These are phyloP conservation scores for Brachionus angularis DNA, from an alignment of 1,140 invertebrate genomes.

Conservation along the genomic window DNA sequence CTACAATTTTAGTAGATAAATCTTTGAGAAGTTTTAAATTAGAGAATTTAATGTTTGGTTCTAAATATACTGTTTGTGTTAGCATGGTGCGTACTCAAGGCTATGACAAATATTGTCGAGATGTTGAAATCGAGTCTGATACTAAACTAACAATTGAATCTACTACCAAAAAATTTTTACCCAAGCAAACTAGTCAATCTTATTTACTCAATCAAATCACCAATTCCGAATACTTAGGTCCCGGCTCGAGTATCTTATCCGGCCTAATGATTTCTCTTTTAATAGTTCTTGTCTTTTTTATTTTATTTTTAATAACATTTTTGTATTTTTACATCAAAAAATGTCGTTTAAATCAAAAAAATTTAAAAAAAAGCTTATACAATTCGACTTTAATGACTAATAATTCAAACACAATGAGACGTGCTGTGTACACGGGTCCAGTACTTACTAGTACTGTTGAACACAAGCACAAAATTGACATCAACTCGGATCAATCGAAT, in stretches of 20 bases:
- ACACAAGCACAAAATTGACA: not conserved
- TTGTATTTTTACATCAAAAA: conserved; percentile 15
- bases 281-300: conserved; percentile 3
- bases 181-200: not conserved
- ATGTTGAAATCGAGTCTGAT: not conserved
- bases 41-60: conserved; percentile 15
- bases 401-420: not conserved
- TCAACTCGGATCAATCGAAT: not conserved
- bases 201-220: not conserved
- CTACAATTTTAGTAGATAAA: not conserved
- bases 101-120: conserved; percentile 43
- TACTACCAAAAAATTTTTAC: not conserved
- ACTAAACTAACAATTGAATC: not conserved
- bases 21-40: conserved; percentile 26
- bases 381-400: not conserved
- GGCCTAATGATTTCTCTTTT: conserved; percentile 16
- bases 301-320: conserved; percentile 3
- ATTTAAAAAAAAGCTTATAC: conserved; percentile 22
- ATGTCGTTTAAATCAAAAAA: conserved; percentile 20
- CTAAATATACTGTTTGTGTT: conserved; percentile 31
- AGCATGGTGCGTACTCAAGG: conserved; percentile 25
- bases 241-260: not conserved
- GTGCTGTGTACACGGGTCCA: not conserved
- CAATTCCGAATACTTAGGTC: not conserved
- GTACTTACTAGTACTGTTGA: conserved; percentile 7